phyloP scores from a whole-genome alignment of 2,888 invertebrate genomes.

The Pseudococcus jackbeardsleyi region DNA sequence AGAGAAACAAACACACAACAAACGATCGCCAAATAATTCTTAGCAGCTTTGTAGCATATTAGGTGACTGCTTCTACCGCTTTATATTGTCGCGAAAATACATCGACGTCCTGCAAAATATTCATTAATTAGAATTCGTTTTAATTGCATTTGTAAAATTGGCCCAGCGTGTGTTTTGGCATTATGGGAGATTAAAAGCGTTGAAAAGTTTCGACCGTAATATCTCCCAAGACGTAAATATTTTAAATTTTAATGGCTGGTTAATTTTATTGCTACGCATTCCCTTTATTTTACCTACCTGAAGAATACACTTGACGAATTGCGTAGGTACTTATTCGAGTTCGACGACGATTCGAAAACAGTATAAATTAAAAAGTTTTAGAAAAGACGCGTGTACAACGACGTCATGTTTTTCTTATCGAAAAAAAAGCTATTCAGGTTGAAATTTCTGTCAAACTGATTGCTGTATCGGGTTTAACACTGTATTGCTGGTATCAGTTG shows the following conservation, averaged over 20 bases:
- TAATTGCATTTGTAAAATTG: background rate
- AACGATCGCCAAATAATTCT: too few species aligned
- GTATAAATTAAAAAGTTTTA: background rate
- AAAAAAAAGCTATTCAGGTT: background rate
- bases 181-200: background rate
- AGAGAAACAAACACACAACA: too few species aligned
- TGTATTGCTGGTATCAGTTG: background rate
- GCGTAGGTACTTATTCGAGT: background rate
- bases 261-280: conserved; percentile 1
- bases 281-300: background rate
- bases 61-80: background rate
- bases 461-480: background rate
- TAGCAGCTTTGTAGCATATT: too few species aligned
- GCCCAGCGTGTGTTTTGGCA: background rate
- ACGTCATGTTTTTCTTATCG: conserved; percentile 11
- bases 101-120: background rate
- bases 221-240: background rate
- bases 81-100: background rate
- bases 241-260: background rate
- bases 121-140: conserved; percentile 15
- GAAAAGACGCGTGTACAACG: background rate
- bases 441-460: background rate
- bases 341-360: background rate
- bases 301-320: background rate
- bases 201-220: background rate